These are phyloP conservation scores for Zele albiditarsus DNA, from an alignment of 2,888 invertebrate species.

Conservation along the genomic window DNA sequence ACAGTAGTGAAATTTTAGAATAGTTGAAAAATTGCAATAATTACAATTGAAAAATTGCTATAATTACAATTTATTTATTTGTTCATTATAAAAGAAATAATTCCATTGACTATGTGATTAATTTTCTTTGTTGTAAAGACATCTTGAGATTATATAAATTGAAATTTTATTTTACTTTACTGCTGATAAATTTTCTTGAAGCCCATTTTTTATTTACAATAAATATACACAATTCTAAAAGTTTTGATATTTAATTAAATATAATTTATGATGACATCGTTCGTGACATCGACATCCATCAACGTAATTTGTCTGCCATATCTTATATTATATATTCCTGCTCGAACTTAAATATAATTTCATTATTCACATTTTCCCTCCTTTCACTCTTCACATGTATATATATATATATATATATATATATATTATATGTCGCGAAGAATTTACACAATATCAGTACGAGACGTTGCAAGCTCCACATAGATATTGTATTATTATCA, in stretches of 20 bases:
- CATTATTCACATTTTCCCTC: constrained; percentile 18
- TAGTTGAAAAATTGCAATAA: too few relatives aligned
- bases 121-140: too few relatives aligned
- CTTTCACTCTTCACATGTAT: constrained; percentile 14
- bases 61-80: too few relatives aligned
- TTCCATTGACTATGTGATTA: too few relatives aligned
- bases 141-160: too few relatives aligned
- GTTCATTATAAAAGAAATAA: too few relatives aligned
- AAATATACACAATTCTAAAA: not conserved
- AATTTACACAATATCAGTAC: constrained; percentile 40
- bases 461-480: not conserved
- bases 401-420: not conserved
- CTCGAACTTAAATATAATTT: constrained; percentile 14
- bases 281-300: not conserved
- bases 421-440: constrained; percentile 15
- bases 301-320: constrained; percentile 5
- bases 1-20: not conserved
- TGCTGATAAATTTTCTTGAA: too few relatives aligned
- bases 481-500: constrained; percentile 33
- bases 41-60: too few relatives aligned
- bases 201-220: too few relatives aligned
- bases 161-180: too few relatives aligned
- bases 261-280: not conserved
- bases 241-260: not conserved
- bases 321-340: constrained; percentile 17